Conservation (phyloP, 2,888 invertebrate species). For the Pachymerium ferrugineum region DNA sequence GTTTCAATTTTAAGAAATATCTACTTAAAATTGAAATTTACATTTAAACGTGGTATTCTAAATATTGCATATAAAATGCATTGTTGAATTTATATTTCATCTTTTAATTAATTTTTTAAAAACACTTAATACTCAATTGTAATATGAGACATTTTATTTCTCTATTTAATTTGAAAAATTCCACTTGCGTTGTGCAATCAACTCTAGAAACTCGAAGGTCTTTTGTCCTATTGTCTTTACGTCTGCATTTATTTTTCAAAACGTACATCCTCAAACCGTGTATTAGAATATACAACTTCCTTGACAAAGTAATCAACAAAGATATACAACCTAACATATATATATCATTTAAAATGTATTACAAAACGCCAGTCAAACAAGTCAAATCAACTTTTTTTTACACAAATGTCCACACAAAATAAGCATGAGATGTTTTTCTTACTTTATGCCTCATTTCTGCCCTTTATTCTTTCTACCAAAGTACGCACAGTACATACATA, state of each 20-base stretch:
- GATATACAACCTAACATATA: neutral
- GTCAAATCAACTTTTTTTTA: too few relatives aligned
- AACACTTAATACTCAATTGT: too few relatives aligned
- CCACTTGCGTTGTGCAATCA: slow-evolving; percentile 1
- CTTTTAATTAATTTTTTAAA: neutral
- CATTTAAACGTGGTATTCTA: neutral
- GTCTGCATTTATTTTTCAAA: slow-evolving; percentile 5
- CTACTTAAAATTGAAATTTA: neutral
- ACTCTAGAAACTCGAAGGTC: neutral
- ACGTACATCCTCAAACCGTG: neutral
- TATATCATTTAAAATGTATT: neutral
- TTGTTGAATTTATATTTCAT: neutral
- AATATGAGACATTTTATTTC: too few relatives aligned
- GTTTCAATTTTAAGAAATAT: neutral
- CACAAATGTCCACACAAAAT: too few relatives aligned
- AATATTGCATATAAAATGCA: neutral
- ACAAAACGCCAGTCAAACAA: neutral
- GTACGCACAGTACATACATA: neutral
- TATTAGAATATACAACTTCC: neutral
- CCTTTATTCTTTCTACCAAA: too few relatives aligned
- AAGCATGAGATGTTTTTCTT: too few relatives aligned
- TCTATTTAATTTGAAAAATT: neutral
- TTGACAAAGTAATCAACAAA: slow-evolving; percentile 5
- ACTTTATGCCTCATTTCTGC: too few relatives aligned
- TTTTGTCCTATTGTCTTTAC: slow-evolving; percentile 16